These are phyloP conservation scores for Bubalus kerabau DNA, from an alignment of 2,113 vertebrate genomes.

Conservation along the genomic window DNA sequence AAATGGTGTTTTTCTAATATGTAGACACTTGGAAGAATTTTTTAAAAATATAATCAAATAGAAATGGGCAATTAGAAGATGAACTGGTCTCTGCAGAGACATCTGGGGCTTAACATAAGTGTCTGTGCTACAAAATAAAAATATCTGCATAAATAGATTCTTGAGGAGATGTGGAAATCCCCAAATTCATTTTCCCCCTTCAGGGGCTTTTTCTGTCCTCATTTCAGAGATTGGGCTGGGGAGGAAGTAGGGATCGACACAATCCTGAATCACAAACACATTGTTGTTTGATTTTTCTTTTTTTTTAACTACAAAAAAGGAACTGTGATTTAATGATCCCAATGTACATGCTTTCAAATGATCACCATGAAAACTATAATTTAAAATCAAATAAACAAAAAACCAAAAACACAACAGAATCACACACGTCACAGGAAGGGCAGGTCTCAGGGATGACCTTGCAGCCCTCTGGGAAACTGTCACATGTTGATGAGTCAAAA, in stretches of 20 bases:
- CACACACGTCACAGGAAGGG: constrained; percentile 69
- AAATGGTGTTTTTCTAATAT: neutral
- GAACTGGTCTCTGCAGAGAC: neutral
- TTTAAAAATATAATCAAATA: neutral
- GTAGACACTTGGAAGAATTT: neutral
- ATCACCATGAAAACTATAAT: constrained; percentile 58
- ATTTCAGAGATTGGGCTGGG: neutral
- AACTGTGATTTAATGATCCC: constrained; percentile 73
- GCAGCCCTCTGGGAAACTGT: constrained; percentile 40
- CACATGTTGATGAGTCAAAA: constrained; percentile 49
- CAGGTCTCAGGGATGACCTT: constrained; percentile 50
- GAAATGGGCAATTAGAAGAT: neutral
- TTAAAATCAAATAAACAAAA: constrained; percentile 61
- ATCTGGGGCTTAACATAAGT: constrained; percentile 18
- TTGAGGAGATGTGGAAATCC: neutral
- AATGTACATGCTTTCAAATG: constrained; percentile 73
- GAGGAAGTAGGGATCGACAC: neutral
- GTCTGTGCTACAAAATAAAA: neutral
- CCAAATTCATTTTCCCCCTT: neutral
- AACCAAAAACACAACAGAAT: constrained; percentile 57
- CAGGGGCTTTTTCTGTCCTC: neutral
- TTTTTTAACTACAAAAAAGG: constrained; percentile 60
- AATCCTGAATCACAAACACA: constrained; percentile 36
- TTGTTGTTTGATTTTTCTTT: neutral
- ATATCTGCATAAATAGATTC: neutral